Percentiles rank a stretch among this genome's conserved stretches.
phyloP scores from a whole-genome alignment of 2,113 vertebrate species.

The Aptenodytes forsteri region DNA sequence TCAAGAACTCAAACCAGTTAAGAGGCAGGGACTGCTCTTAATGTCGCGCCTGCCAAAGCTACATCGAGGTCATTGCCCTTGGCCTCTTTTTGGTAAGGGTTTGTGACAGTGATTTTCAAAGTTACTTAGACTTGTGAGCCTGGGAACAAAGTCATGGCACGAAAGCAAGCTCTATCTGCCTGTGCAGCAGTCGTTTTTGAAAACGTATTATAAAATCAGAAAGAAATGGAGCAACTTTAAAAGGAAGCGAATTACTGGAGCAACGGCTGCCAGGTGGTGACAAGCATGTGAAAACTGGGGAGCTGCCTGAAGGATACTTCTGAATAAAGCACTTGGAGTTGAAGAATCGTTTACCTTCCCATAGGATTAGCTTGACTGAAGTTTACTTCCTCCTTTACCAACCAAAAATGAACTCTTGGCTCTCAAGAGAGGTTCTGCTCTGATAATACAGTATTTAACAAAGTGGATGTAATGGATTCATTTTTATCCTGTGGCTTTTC shows the following conservation, averaged over 20 bases:
- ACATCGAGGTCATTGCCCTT: neutral
- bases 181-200: neutral
- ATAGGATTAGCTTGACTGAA: neutral
- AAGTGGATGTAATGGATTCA: neutral
- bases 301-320: neutral
- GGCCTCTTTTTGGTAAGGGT: neutral
- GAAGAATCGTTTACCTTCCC: neutral
- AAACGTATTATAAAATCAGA: neutral
- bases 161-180: neutral
- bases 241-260: neutral
- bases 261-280: neutral
- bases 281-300: neutral
- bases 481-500: neutral
- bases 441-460: neutral
- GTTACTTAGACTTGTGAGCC: neutral
- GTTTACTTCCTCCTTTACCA: neutral
- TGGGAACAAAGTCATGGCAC: neutral
- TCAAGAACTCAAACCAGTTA: neutral
- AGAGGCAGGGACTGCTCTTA: neutral
- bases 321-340: neutral
- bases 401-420: neutral
- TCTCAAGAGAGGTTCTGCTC: constrained; percentile 1
- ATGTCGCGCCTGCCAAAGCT: rapidly evolving
- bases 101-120: neutral
- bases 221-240: neutral